These are phyloP conservation scores for Drosophila parthenogenetica DNA, from an alignment of 2,888 invertebrate species.

Conservation along the genomic window DNA sequence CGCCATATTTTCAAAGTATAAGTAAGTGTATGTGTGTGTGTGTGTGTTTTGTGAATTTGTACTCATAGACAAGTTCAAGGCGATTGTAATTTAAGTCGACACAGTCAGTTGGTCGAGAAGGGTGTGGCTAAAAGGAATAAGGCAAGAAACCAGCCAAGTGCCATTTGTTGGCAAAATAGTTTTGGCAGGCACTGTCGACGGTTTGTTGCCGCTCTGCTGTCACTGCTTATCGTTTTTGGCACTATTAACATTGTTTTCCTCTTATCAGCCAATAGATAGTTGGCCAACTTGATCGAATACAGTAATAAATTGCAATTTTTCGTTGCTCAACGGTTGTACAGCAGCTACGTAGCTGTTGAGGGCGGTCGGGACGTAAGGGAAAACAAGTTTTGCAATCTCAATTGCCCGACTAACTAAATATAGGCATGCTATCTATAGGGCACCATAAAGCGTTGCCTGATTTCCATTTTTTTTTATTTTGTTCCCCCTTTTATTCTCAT, in stretches of 20 bases:
- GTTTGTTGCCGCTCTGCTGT: neutral
- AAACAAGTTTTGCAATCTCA: constrained; percentile 46
- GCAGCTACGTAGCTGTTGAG: constrained; percentile 14
- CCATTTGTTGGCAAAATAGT: constrained; percentile 28
- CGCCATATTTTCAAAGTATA: constrained; percentile 33
- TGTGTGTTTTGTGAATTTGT: neutral
- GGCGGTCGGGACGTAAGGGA: neutral
- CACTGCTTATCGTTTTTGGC: constrained; percentile 29
- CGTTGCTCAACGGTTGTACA: constrained; percentile 16
- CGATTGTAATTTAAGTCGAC: constrained; percentile 29
- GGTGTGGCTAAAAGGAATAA: constrained; percentile 9
- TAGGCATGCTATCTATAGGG: constrained; percentile 18
- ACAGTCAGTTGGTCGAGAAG: neutral
- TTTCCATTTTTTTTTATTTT: constrained; percentile 14
- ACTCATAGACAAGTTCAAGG: constrained; percentile 56
- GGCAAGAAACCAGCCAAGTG: constrained; percentile 49
- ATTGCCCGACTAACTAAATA: constrained; percentile 20
- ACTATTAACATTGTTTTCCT: constrained; percentile 28
- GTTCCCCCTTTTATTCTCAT: neutral
- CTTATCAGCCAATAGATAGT: constrained; percentile 44
- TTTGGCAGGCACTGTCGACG: constrained; percentile 31
- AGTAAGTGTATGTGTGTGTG: neutral
- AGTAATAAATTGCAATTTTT: constrained; percentile 27
- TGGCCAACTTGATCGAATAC: constrained; percentile 12
- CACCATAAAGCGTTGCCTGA: constrained; percentile 14